Percentiles rank a stretch among this genome's conserved stretches.
Evolutionary conservation across 1,140 invertebrate species (phyloP).

Genomic region (Ostrea edulis): DNA sequence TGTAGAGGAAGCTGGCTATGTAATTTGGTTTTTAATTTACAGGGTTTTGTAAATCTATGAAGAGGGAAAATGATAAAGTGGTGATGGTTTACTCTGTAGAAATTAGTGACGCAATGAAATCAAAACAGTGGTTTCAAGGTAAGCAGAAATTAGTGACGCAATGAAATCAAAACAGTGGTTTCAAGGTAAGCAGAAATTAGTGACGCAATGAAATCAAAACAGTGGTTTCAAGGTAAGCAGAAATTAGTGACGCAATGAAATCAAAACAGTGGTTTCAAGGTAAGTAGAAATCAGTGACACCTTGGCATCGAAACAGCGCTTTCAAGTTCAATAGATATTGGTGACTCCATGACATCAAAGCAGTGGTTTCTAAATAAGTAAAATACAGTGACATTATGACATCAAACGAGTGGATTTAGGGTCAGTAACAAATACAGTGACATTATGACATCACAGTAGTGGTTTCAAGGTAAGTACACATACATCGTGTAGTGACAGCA

Average conservation of each 20-base stretch:
- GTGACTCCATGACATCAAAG: too few relatives aligned
- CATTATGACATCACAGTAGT: too few relatives aligned
- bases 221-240: background rate
- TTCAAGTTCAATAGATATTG: too few relatives aligned
- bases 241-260: background rate
- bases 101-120: background rate
- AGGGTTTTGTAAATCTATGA: conserved; percentile 6
- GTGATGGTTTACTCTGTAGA: conserved; percentile 20
- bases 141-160: background rate
- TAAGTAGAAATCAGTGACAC: background rate
- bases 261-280: background rate
- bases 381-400: too few relatives aligned
- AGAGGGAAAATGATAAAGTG: background rate
- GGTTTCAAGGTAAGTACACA: too few relatives aligned
- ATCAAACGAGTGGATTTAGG: too few relatives aligned
- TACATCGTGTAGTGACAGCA: too few relatives aligned
- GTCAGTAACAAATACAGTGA: too few relatives aligned
- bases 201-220: background rate
- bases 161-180: background rate
- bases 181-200: background rate
- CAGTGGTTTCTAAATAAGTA: too few relatives aligned
- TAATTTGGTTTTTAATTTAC: background rate
- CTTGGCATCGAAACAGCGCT: too few relatives aligned
- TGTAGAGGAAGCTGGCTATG: too few relatives aligned
- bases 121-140: background rate